Conservation (phyloP, 2,113 vertebrate genomes). For the Ptilorrhoa leucosticta region DNA sequence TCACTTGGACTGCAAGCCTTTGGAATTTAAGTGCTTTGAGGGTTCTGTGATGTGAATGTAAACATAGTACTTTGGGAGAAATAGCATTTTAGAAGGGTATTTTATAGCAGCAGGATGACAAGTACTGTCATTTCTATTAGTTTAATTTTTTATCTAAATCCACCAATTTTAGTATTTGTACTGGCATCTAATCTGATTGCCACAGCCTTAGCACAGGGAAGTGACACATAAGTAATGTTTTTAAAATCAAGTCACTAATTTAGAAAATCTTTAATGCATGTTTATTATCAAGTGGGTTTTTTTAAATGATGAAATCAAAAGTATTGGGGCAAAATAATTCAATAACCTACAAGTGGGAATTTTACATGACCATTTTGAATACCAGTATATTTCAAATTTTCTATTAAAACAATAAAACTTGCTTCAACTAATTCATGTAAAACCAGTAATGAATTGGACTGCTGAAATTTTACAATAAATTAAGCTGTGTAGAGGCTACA, state of each 20-base stretch:
- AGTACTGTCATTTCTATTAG: neutral
- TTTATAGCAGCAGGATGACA: neutral
- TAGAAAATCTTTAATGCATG: neutral
- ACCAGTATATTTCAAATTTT: slow-evolving; percentile 2
- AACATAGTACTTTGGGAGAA: slow-evolving; percentile 16
- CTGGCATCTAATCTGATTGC: neutral
- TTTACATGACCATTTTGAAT: slow-evolving; percentile 28
- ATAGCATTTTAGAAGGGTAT: slow-evolving; percentile 6
- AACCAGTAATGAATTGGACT: slow-evolving; percentile 52
- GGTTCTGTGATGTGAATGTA: slow-evolving; percentile 36
- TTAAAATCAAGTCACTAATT: slow-evolving; percentile 29
- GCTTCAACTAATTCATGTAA: slow-evolving; percentile 51
- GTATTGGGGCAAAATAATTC: slow-evolving; percentile 10
- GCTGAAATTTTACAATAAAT: slow-evolving; percentile 43
- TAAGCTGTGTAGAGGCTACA: slow-evolving; percentile 13
- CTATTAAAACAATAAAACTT: slow-evolving; percentile 29
- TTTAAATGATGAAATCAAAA: slow-evolving; percentile 34
- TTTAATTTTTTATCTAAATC: neutral
- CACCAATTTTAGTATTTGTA: neutral
- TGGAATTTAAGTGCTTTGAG: neutral
- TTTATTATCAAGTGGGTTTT: slow-evolving; percentile 3
- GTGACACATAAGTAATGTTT: slow-evolving; percentile 1
- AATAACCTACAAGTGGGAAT: slow-evolving; percentile 6
- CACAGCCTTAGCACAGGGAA: slow-evolving; percentile 10
- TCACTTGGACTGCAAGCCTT: slow-evolving; percentile 20